Base-by-base conservation (phyloP, 2,797 vertebrate species). In the Sebastes kiyomatsui region DNA sequence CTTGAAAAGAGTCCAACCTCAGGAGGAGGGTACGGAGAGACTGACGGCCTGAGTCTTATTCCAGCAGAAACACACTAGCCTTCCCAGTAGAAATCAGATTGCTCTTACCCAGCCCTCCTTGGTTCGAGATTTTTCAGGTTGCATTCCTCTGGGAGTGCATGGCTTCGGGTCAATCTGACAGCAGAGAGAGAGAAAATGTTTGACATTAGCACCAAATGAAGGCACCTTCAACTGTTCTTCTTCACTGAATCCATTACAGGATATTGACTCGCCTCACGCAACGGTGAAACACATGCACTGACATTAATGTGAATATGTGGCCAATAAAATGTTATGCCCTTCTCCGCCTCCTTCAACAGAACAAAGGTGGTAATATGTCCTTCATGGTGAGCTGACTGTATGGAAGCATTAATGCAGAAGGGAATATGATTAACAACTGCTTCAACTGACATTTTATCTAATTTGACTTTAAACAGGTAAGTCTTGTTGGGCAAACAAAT, bases 91-190 rank as follows among this genome's bases (percentile, higher is more conserved):
- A 85, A 92, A 87, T 81, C 72, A 85, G 79, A 88, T 69, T 88
- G 49, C 72, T 90, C 98, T 99, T 97, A 99, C 98, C 98, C 98
- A 99, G 95, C 97, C 98, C 88, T 99, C 99, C 95, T 99, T 98
- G 61, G 97, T 96, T 90, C 97, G 96, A 77, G 97, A 96, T 94
- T 98, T 97, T 94, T 99, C 98, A 23, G 98, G 98, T 84, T 99
- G 99, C 98, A 99, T 99, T 95, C 98, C 98, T 92, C 99, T 96
- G 79, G 99, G 99, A 74, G 99, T 99, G 89, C 99, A 99, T 89
- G 99, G 99, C 96, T 99, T 99, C 85, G 99, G 99, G 94, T 99
- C 99, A 90, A 99, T 99, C 99, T 99, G 95, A 75, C 61, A 83
- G 80, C 68, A 90, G 23, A 80, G 27, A 77, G 28, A 83, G 72